phyloP scores from a whole-genome alignment of 2,113 vertebrate genomes.

The Drymodes brunneopygia region DNA sequence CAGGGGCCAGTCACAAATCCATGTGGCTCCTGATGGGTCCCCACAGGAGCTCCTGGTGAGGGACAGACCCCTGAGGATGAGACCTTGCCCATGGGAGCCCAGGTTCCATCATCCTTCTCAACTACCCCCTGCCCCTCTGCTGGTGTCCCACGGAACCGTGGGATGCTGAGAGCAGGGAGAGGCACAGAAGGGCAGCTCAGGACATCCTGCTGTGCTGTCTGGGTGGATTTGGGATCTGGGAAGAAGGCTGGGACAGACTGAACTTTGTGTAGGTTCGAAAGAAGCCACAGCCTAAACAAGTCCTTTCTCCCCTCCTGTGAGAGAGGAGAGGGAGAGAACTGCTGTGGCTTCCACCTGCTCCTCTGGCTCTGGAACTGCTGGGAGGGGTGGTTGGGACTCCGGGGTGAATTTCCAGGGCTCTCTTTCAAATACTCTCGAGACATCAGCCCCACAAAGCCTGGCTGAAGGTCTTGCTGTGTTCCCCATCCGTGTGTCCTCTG shows the following conservation, averaged over 20 bases:
- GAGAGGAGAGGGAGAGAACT: background rate
- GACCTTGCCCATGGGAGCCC: background rate
- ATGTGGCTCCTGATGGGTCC: background rate
- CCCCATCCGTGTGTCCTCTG: fast-evolving
- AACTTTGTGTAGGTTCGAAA: background rate
- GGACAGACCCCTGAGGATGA: background rate
- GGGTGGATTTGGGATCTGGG: background rate
- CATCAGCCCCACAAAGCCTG: background rate
- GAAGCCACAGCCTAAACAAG: background rate
- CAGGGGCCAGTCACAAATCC: fast-evolving
- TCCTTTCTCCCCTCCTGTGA: background rate
- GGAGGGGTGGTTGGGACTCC: background rate
- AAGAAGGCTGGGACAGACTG: background rate
- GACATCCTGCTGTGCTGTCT: no score
- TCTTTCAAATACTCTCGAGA: fast-evolving
- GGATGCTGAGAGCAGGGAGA: background rate
- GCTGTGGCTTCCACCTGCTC: background rate
- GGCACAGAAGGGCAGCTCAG: background rate
- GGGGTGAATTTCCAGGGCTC: background rate
- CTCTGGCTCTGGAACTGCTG: background rate
- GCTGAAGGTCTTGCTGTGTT: background rate
- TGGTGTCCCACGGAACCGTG: fast-evolving
- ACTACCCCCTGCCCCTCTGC: background rate
- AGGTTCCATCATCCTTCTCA: background rate
- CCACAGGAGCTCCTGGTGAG: background rate